Conservation (phyloP, 2,888 invertebrate species). For the Scotopteryx bipunctaria region DNA sequence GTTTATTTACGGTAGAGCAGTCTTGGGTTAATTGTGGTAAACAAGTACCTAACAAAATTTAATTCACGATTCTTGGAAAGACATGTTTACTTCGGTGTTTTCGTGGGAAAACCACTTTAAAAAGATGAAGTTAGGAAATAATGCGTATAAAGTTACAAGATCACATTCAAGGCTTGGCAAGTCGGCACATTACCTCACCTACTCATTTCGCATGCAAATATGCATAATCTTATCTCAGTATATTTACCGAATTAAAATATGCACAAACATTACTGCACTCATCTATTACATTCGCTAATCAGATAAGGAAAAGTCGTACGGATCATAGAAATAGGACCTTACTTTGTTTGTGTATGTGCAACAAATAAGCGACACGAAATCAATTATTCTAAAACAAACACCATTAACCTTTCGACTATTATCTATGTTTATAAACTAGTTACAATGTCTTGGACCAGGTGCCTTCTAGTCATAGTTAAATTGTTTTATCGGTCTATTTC, state of each 20-base stretch:
- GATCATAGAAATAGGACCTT: too few relatives aligned
- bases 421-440: not conserved
- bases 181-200: not conserved
- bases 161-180: not conserved
- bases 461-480: not conserved
- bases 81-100: conserved; percentile 7
- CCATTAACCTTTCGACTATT: not conserved
- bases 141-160: not conserved
- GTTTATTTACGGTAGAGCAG: not conserved
- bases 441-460: not conserved
- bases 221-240: conserved; percentile 1
- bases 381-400: not conserved
- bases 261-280: not conserved
- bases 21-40: not conserved
- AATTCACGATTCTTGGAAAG: conserved; percentile 1
- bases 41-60: conserved; percentile 1
- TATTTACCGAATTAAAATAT: not conserved
- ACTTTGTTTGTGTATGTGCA: not conserved
- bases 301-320: too few relatives aligned
- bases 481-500: not conserved
- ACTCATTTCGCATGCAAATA: not conserved
- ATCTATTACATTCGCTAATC: too few relatives aligned
- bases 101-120: conserved; percentile 2
- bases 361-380: not conserved
- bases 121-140: conserved; percentile 4